Evolutionary conservation across 2,113 vertebrate genomes (phyloP).

Genomic region (Pterocles burchelli): DNA sequence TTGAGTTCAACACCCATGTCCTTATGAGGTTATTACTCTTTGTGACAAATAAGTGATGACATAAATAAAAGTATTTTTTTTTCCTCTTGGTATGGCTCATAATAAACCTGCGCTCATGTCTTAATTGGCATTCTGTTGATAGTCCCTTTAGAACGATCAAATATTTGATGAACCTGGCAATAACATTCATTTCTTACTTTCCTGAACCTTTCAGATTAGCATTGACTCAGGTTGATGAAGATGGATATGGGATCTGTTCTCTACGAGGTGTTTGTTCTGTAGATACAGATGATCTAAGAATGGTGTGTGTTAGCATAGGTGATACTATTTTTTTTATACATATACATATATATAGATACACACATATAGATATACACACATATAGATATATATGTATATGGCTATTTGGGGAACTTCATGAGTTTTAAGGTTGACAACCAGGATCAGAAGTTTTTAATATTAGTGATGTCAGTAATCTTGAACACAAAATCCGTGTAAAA

Average conservation of each 20-base stretch:
- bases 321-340: neutral
- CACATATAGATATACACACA: no score
- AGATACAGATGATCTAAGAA: neutral
- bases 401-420: neutral
- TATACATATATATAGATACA: no score
- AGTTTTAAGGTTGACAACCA: neutral
- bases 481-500: neutral
- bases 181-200: slow-evolving; percentile 39
- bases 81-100: neutral
- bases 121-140: slow-evolving; percentile 48
- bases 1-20: neutral
- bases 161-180: slow-evolving; percentile 56
- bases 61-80: neutral
- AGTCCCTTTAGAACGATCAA: slow-evolving; percentile 35
- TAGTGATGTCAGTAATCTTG: neutral
- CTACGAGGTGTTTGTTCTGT: neutral
- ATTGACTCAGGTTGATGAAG: slow-evolving; percentile 47
- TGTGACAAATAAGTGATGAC: neutral
- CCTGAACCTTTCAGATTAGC: slow-evolving; percentile 21
- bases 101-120: neutral
- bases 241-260: slow-evolving; percentile 36
- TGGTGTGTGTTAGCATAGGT: neutral
- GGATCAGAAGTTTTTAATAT: neutral
- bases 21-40: neutral
- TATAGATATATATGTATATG: neutral